Evolutionary conservation across 2,888 invertebrate species (phyloP), one percentile per base, ranked within the genome.

Genomic region (Volucella inanis): DNA sequence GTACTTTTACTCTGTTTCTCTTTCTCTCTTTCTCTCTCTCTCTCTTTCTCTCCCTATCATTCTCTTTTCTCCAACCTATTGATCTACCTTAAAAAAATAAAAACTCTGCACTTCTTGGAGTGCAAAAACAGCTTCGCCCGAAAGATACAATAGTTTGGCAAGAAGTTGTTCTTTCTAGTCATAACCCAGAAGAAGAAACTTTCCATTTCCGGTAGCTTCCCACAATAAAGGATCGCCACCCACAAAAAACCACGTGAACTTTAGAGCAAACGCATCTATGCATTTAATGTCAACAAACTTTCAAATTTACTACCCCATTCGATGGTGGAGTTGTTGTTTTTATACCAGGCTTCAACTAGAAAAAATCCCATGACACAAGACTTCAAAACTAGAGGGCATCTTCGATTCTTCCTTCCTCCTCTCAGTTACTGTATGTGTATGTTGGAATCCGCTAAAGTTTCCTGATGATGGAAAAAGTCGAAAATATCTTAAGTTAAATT

Each of bases 401-500:
- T 11, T 31, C 38, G 14, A 14, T 78, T 54, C 14, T 2, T 43
- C 39, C 59, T 43, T 54, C 22, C 64, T 59, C 10, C 38, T 11
- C 43, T 43, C 18, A 8, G 12, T 45, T 18, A 78, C n/a, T 64
- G 43, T 54, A 9, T 54, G 61, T 38, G 38, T 80, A 41, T 54
- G 74, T 67, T 65, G 65, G 39, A 12, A 72, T 47, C 14, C 31
- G 57, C 59, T 77, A 61, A 82, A 77, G 47, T 84, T 84, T 80
- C 10, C 55, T 38, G 65, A 80, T 81, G 85, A 85, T 81, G 62
- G 71, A 81, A 85, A 77, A 81, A 85, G 81, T 81, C 71, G 57
- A 54, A 81, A 85, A 85, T 76, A 85, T 80, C 61, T 54, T 38
- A 76, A 85, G 72, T 85, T 85, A 85, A 85, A 85, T 85, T 85